Conservation (phyloP, 2,113 vertebrate species). For the Callionymus lyra region DNA sequence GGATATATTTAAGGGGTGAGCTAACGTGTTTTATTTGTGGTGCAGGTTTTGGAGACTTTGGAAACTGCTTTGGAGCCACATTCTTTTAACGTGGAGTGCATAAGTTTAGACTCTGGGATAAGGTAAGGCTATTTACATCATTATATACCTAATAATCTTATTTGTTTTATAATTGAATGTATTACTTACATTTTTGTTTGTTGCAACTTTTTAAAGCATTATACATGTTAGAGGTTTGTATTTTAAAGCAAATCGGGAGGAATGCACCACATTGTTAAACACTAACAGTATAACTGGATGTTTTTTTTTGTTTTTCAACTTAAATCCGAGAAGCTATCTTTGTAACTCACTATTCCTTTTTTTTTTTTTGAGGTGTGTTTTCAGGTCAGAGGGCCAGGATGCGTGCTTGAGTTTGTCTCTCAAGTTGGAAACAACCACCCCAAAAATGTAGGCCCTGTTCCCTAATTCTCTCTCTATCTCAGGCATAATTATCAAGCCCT, state of each 20-base stretch:
- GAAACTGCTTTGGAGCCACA: conserved; percentile 40
- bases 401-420: conserved; percentile 30
- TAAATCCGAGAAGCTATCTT: no score
- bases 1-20: conserved; percentile 2
- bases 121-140: conserved; percentile 32
- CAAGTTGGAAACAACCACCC: conserved; percentile 27
- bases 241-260: no score
- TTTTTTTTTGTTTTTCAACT: no score
- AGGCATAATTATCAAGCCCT: no score
- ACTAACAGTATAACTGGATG: no score
- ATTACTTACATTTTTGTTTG: no score
- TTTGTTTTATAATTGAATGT: no score
- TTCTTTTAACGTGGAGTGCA: conserved; percentile 29
- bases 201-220: no score
- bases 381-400: conserved; percentile 27
- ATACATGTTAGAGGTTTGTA: no score
- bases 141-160: no score
- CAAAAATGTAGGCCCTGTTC: conserved; percentile 38
- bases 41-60: conserved; percentile 55
- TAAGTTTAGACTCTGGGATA: conserved; percentile 34
- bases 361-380: conserved; percentile 51
- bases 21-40: conserved; percentile 9
- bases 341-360: background rate
- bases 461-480: no score
- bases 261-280: no score